Base-by-base conservation (phyloP, 2,888 invertebrate species). In the Lamellibrachia satsuma region DNA sequence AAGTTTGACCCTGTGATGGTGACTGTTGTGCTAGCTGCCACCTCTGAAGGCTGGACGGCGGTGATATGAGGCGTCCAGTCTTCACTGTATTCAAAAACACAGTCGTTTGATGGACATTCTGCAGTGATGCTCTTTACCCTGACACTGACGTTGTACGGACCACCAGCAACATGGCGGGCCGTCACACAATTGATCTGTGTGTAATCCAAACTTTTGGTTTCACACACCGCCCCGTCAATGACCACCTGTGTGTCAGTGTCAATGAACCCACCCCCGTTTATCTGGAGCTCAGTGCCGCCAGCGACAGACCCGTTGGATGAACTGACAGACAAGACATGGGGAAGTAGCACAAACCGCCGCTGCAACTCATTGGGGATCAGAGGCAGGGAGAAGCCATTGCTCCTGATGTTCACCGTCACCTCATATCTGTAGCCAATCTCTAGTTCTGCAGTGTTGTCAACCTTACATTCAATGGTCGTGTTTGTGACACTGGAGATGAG, bases 1-100 rank as follows among this genome's bases (percentile, higher is more conserved):
- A 92, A 92, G 39, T 52, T 51, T 22, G 91, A n/a, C 8, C 92
- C 92, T 51, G 92, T 91, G 52, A 92, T 91, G 75, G 91, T 92
- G 91, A 92, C 0, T 52, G 57, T 39, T 39, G 92, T 60, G n/a
- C 9, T 11, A 51, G 39, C 60, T 3, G 52, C 91, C 52, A 75
- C 75, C 22, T 75, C 75, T 75, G 75, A 22, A 22, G 75, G 75
- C 75, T 75, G 75, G 92, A 92, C 39, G 57, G 22, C n/a, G 9
- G 27, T 60, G 22, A 92, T 51, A 60, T 91, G 92, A 39, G 92
- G 92, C 9, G 75, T 75, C 75, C n/a, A 22, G 15, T n/a, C 75
- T 75, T 75, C 75, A 6, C 75, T 75, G 22, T 75, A 75, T 22
- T 75, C 75, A 75, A 75, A 75, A 22, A 75, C 15, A 75, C 75